phyloP scores from a whole-genome alignment of 2,888 invertebrate genomes.

The Leuctra nigra region DNA sequence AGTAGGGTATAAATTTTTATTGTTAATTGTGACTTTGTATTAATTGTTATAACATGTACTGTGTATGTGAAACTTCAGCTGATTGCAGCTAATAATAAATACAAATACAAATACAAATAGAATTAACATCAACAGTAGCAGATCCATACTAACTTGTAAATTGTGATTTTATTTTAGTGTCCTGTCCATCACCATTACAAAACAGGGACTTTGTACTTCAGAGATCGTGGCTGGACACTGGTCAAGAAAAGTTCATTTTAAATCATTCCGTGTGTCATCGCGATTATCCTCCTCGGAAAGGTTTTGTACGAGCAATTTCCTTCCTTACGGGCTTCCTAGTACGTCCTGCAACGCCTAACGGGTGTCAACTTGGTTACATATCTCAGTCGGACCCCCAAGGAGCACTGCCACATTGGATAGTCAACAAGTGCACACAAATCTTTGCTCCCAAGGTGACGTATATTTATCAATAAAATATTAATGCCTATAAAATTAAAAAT shows the following conservation, averaged over 20 bases:
- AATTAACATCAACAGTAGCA: no score
- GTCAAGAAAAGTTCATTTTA: slow-evolving; percentile 76
- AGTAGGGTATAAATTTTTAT: no score
- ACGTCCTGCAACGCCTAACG: slow-evolving; percentile 46
- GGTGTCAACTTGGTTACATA: slow-evolving; percentile 79
- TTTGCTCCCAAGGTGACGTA: slow-evolving; percentile 76
- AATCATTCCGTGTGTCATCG: slow-evolving; percentile 88
- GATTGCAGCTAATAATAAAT: no score
- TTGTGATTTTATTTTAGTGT: no score
- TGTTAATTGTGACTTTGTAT: no score
- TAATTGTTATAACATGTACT: no score
- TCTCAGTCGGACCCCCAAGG: slow-evolving; percentile 88
- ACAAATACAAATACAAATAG: no score
- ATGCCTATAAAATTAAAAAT: no score
- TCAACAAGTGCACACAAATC: slow-evolving; percentile 80
- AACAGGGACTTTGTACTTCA: slow-evolving; percentile 89
- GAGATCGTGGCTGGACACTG: slow-evolving; percentile 85
- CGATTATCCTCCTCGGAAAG: slow-evolving; percentile 76
- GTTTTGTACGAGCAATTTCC: slow-evolving; percentile 62
- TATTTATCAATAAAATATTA: no score
- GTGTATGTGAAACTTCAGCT: no score
- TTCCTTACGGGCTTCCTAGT: slow-evolving; percentile 63
- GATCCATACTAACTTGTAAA: no score
- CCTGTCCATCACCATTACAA: slow-evolving; percentile 78
- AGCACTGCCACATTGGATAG: slow-evolving; percentile 79